Evolutionary conservation across 2,888 invertebrate genomes (phyloP), one percentile per base, ranked within the genome.

Genomic region (Mythimna albipuncta): DNA sequence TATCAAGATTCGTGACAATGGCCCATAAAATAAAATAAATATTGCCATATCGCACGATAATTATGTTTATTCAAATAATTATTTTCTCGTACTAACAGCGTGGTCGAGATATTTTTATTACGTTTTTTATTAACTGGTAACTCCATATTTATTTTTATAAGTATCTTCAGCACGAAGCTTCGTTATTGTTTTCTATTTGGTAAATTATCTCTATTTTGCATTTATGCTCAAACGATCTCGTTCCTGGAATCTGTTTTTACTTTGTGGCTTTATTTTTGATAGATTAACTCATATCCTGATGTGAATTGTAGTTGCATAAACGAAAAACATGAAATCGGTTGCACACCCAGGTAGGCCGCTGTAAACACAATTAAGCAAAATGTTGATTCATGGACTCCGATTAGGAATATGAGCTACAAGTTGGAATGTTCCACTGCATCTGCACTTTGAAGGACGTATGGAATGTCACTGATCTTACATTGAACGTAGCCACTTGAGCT

Each of bases 21-120:
- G 74, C 76, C 82, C 87, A 85, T 90, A 86, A 89, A 89, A 86
- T 86, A 83, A 84, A 87, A 87, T 85, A 83, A 88, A 85, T 87
- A 88, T 86, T 77, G 83, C 69, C 80, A 64, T 84, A 84, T 82
- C 77, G 82, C 79, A 77, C 81, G 83, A 82, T 90, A 88, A 89
- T 71, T 88, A 85, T 85, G 82, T 85, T 88, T 86, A 82, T 81
- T 83, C 71, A 81, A 70, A 78, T 87, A 84, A 88, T 86, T 82
- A 88, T 85, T 85, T 89, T 87, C 65, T 58, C 84, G 79, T 81
- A 83, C 81, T 82, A 80, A 72, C 77, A 74, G 75, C 65, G 13
- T 35, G 16, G 58, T 61, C 26, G 35, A 79, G 52, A 13, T 71
- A 69, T 67, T 68, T 65, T 77, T 72, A 44, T 50, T 68, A 35